Base-by-base conservation (phyloP, 2,113 vertebrate genomes). In the Neogobius melanostomus region DNA sequence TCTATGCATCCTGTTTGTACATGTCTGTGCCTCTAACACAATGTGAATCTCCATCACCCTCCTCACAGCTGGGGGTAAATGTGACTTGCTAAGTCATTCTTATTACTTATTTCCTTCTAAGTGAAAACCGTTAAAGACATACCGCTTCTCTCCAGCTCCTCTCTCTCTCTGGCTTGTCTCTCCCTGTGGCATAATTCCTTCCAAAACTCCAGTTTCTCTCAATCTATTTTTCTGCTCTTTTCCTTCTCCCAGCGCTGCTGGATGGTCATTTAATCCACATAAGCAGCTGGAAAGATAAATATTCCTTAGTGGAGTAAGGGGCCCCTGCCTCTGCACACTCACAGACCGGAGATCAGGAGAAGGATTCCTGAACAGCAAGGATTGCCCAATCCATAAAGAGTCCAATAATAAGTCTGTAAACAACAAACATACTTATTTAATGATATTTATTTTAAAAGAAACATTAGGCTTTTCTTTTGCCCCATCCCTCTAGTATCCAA, bases 201-300 rank as follows among this genome's bases (percentile, higher is more conserved):
- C 53, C 64, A 68, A 73, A 83, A 83, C 64, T 65, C 71, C 74
- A 51, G 28, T 68, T 66, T 45, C 49, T 59, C 71, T 68, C 16
- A 48, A 72, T 64, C 76, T 69, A 77, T 69, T 54, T 66, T 66
- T 70, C 71, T 79, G 56, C 59, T 79, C 72, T 66, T 76, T 65
- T 50, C 75, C 69, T 59, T 71, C 82, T 84, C 77, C 69, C 83
- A 74, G 72, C 82, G 86, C 88, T 75, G 86, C 62, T 44, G 80
- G 76, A 89, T 75, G 82, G 88, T 91, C 88, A 91, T 92, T 92
- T 91, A 91, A 92, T 91, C 88, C 87, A 80, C 87, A 85, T 86
- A 90, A 89, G 86, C 88, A 85, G 77, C 89, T 91, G 90, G 90
- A 91, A 92, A 92, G 89, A 91, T 91, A 92, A 92, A 92, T 91